A percentile compares a stretch with the other conserved stretches of the same genome.
Evolutionary conservation across 2,888 invertebrate species (phyloP).

Genomic region (Lepidochitona cinerea): DNA sequence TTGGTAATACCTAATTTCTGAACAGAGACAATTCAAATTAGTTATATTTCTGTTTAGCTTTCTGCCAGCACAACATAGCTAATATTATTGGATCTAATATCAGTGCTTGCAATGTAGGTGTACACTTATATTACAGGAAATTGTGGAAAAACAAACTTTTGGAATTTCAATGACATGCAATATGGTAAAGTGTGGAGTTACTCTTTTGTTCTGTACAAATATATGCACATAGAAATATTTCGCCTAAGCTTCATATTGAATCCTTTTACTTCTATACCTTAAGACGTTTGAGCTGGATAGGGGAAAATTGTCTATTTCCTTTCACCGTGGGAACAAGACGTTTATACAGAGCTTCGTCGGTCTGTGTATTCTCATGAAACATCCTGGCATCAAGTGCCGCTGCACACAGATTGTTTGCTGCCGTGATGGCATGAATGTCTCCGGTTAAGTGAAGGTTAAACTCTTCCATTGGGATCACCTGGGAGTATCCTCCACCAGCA

Average conservation of each 20-base stretch:
- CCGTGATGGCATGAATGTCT: conserved; percentile 98
- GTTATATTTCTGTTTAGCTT: too few relatives aligned
- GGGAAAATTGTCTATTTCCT: conserved; percentile 85
- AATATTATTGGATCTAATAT: too few relatives aligned
- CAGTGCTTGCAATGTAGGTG: too few relatives aligned
- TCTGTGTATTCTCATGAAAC: conserved; percentile 96
- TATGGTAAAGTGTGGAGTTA: too few relatives aligned
- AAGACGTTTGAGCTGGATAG: conserved; percentile 84
- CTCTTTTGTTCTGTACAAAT: too few relatives aligned
- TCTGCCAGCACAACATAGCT: too few relatives aligned
- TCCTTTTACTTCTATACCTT: conserved; percentile 65
- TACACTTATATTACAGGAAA: too few relatives aligned
- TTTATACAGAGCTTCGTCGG: conserved; percentile 84
- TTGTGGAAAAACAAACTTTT: too few relatives aligned
- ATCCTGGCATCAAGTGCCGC: conserved; percentile 97
- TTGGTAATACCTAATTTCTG: conserved; percentile 84
- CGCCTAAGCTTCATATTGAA: too few relatives aligned
- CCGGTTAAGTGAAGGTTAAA: conserved; percentile 97
- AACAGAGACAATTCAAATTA: conserved; percentile 25
- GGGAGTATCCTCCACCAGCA: conserved; percentile 97
- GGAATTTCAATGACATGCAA: too few relatives aligned
- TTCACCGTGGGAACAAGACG: conserved; percentile 89
- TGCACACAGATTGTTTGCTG: conserved; percentile 97
- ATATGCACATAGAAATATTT: too few relatives aligned
- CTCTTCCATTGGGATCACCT: conserved; percentile 99